phyloP scores from a whole-genome alignment of 2,888 invertebrate genomes.

The Drosophila macrospina region DNA sequence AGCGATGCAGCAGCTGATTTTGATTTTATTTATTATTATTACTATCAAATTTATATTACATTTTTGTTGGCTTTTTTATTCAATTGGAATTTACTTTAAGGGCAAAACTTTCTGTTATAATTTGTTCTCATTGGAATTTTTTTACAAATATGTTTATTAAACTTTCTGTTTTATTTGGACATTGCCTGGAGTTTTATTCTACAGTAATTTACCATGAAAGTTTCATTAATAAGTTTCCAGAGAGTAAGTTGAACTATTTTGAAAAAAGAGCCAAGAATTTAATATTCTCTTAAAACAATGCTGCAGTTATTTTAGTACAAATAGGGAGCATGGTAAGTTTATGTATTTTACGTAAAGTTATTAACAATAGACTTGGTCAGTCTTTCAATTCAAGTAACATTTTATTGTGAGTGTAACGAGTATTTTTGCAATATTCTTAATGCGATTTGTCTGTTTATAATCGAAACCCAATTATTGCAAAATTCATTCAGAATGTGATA shows the following conservation, averaged over 20 bases:
- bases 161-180: neutral
- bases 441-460: conserved; percentile 7
- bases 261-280: neutral
- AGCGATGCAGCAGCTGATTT: conserved; percentile 12
- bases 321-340: neutral
- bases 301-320: neutral
- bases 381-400: neutral
- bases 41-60: conserved; percentile 11
- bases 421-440: neutral
- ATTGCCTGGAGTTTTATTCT: neutral
- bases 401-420: neutral
- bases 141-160: neutral
- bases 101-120: neutral
- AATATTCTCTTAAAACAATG: conserved; percentile 3
- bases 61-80: neutral
- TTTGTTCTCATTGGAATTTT: neutral
- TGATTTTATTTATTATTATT: conserved; percentile 21
- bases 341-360: neutral
- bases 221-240: conserved; percentile 1
- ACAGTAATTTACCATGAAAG: neutral
- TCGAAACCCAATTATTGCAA: conserved; percentile 14
- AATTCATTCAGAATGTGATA: conserved; percentile 5
- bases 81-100: neutral
- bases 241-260: neutral
- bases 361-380: conserved; percentile 2